Conservation (phyloP, 2,113 vertebrate species). For the Brienomyrus longianalis region DNA sequence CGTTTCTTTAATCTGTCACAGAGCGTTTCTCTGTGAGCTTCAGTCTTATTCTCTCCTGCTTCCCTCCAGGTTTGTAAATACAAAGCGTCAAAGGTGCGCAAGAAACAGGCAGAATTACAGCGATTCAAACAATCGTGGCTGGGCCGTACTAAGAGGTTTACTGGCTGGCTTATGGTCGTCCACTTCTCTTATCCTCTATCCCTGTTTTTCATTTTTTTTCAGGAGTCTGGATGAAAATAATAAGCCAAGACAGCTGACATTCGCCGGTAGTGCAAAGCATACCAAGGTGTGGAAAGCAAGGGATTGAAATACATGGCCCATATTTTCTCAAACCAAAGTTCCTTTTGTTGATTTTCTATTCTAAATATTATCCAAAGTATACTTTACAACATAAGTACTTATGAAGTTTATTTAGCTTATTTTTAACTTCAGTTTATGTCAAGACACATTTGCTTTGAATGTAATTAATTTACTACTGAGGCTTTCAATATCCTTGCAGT, state of each 20-base stretch:
- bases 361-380: neutral
- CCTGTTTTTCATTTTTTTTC: neutral
- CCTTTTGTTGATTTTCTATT: neutral
- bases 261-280: neutral
- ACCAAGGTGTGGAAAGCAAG: neutral
- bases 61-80: neutral
- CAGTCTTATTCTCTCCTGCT: neutral
- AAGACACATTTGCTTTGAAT: neutral
- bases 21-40: neutral
- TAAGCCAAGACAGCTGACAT: neutral
- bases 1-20: neutral
- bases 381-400: neutral
- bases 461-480: neutral
- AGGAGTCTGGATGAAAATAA: neutral
- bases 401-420: neutral
- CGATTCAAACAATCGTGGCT: neutral
- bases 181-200: neutral
- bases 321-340: neutral
- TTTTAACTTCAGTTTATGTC: neutral
- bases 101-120: neutral
- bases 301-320: neutral
- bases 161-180: neutral
- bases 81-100: neutral
- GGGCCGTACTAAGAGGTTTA: neutral
- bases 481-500: neutral